Percentiles rank a stretch among this genome's conserved stretches.
Conservation (phyloP, 2,888 invertebrate genomes). For the Ochropacha duplaris region DNA sequence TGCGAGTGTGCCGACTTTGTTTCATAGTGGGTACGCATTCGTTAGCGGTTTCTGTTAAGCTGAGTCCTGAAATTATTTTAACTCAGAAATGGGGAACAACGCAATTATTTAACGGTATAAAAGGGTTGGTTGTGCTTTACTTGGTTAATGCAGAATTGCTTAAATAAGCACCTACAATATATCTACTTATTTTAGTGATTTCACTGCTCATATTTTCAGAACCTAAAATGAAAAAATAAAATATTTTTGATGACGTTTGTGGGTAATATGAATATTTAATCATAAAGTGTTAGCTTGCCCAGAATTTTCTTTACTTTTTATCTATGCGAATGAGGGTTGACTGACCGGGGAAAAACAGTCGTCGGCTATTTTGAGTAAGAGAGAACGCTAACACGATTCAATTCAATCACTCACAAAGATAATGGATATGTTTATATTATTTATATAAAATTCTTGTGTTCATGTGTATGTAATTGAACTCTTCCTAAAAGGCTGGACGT, state of each 20-base stretch:
- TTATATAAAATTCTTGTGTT: no score
- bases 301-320: not conserved
- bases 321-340: not conserved
- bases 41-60: conserved; percentile 36
- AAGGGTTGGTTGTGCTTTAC: conserved; percentile 37
- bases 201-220: not conserved
- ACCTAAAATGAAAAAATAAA: not conserved
- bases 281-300: no score
- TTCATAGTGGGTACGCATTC: conserved; percentile 28
- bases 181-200: not conserved
- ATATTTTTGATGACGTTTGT: not conserved
- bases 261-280: not conserved
- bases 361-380: not conserved
- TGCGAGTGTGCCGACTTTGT: conserved; percentile 9
- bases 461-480: no score
- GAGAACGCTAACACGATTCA: no score
- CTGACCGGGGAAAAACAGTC: not conserved
- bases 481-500: no score
- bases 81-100: conserved; percentile 49
- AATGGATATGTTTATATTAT: no score
- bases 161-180: not conserved
- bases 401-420: not conserved
- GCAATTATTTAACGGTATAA: conserved; percentile 59
- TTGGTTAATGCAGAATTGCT: not conserved
- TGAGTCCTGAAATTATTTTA: conserved; percentile 50